phyloP scores from a whole-genome alignment of 2,888 invertebrate species.

The Pimpla rufipes region DNA sequence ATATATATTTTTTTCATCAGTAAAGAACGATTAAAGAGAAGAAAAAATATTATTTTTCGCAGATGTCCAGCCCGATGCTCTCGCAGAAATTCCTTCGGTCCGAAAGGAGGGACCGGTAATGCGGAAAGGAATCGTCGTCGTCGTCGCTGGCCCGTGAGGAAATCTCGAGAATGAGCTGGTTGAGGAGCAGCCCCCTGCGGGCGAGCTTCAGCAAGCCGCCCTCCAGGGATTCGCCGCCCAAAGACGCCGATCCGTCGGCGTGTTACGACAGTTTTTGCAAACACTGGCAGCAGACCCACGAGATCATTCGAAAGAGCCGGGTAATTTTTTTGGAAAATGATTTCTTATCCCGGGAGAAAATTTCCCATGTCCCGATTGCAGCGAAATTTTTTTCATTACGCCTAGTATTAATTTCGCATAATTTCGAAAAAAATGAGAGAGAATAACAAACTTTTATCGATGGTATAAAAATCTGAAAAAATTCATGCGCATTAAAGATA shows the following conservation, averaged over 20 bases:
- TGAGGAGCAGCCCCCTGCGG: constrained; percentile 88
- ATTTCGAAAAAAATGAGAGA: not conserved
- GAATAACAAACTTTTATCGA: too few species aligned
- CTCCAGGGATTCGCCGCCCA: constrained; percentile 89
- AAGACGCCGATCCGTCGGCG: constrained; percentile 94
- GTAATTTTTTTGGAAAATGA: constrained; percentile 83
- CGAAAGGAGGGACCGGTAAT: not conserved
- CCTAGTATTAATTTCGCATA: too few species aligned
- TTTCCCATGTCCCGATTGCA: too few species aligned
- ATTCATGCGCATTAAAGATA: too few species aligned
- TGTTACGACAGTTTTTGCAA: constrained; percentile 97
- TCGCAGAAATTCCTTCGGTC: not conserved
- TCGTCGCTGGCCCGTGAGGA: not conserved
- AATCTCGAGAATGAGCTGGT: constrained; percentile 89
- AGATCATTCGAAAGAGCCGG: constrained; percentile 92
- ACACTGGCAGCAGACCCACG: constrained; percentile 97
- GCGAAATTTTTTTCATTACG: not conserved
- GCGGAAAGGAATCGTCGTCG: constrained; percentile 45
- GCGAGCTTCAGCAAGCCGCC: constrained; percentile 87
- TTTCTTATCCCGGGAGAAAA: too few species aligned
- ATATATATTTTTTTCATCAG: not conserved
- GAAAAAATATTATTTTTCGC: constrained; percentile 5
- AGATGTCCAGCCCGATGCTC: constrained; percentile 21
- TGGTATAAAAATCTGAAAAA: too few species aligned
- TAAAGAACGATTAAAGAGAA: not conserved